These are phyloP conservation scores for Zaprionus camerounensis DNA, from an alignment of 1,140 invertebrate species.

Conservation along the genomic window DNA sequence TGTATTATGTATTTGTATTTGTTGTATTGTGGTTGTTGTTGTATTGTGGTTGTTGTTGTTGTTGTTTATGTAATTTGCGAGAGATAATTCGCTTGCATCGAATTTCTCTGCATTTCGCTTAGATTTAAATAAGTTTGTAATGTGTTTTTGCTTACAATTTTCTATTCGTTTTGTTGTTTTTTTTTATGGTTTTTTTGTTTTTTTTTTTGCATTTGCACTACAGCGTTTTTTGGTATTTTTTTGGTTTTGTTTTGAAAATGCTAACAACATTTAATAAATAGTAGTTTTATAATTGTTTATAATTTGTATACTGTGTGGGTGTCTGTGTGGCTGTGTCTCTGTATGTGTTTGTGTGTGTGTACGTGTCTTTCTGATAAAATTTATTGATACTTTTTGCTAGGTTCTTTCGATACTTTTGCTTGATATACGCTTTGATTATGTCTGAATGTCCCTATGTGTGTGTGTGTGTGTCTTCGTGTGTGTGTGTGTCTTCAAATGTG, in stretches of 20 bases:
- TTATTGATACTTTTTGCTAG: conserved; percentile 61
- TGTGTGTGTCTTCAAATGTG: conserved; percentile 26
- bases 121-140: conserved; percentile 78
- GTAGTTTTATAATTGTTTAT: conserved; percentile 75
- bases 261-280: conserved; percentile 83
- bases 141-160: conserved; percentile 71
- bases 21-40: conserved; percentile 56
- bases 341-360: conserved; percentile 27
- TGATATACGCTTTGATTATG: conserved; percentile 63
- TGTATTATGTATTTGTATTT: conserved; percentile 71
- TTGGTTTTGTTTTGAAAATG: conserved; percentile 62
- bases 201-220: conserved; percentile 72
- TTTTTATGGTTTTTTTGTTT: conserved; percentile 47
- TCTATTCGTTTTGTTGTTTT: conserved; percentile 45
- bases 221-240: conserved; percentile 65
- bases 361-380: conserved; percentile 55
- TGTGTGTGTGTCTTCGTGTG: conserved; percentile 42
- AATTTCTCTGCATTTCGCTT: conserved; percentile 58
- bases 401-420: conserved; percentile 59
- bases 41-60: conserved; percentile 55
- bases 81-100: conserved; percentile 47
- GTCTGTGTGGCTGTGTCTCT: conserved; percentile 12
- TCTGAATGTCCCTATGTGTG: conserved; percentile 46
- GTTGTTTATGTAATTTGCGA: conserved; percentile 44
- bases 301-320: conserved; percentile 67